Evolutionary conservation across 35 echinoderm and acorn worm genomes (phyloP).

Genomic region (Acanthaster planci): DNA sequence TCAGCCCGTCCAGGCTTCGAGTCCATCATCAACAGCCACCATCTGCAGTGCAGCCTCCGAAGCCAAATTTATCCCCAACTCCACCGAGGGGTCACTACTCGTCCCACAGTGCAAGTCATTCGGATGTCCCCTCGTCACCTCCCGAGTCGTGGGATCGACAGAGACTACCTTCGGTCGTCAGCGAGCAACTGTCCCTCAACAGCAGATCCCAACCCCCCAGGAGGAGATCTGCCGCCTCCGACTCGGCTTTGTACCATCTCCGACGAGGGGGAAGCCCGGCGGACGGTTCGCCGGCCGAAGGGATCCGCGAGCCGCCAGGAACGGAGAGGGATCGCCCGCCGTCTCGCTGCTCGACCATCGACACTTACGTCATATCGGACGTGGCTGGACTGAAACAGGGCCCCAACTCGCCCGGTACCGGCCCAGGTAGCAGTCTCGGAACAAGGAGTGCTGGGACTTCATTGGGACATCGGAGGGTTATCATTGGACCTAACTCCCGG

Average conservation of each 20-base stretch:
- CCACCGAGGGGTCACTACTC: background rate
- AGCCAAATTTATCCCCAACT: background rate
- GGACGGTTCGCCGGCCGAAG: background rate
- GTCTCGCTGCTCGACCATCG: conserved; percentile 86
- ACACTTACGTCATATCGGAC: conserved; percentile 82
- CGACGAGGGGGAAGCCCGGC: background rate
- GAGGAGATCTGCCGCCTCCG: background rate
- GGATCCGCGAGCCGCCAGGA: background rate
- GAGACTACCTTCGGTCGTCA: background rate
- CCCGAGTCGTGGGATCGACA: conserved; percentile 4
- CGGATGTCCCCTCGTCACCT: background rate
- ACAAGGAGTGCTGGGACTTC: background rate
- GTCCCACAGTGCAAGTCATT: background rate
- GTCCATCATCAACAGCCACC: background rate
- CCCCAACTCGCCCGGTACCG: background rate
- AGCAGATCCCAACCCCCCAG: background rate
- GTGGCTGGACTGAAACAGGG: conserved; percentile 4
- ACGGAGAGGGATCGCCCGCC: conserved; percentile 8
- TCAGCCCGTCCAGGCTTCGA: conserved; percentile 17
- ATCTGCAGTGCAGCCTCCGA: background rate
- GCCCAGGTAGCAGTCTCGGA: background rate
- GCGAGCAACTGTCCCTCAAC: background rate
- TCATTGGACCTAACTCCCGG: conserved; percentile 6
- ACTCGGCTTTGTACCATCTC: background rate
- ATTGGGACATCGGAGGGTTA: background rate